Base-by-base conservation (phyloP, 2,797 vertebrate genomes). In the Sebastes goodei region DNA sequence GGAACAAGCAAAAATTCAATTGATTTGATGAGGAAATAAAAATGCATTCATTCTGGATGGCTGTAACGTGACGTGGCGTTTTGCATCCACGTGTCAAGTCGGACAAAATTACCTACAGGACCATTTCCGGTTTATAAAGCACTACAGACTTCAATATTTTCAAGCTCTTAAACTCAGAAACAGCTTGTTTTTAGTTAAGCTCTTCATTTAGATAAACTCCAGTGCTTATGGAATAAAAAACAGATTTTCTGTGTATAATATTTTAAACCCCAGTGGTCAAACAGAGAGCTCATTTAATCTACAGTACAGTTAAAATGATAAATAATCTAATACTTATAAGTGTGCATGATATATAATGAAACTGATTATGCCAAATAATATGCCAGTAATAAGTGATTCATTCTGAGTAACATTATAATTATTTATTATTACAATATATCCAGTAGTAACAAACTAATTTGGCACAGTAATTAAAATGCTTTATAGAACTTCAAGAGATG, bases 31-130 rank as follows among this genome's bases (percentile, higher is more conserved):
- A 6, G n/a, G 6, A 38, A 32, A 66, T 33, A 4, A 27, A 42
- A 14, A 30, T 2, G 2, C 4, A 7, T 53, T 60, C 7, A 35
- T 27, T 71, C 38, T 77, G 89, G 88, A 59, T 80, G 90, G 73
- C 29, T 67, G 20, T 78, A 75, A 76, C 17, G 84, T 94, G 94
- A 95, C 93, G 94, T 95, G 93, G 92, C 89, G 60, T 72, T 80
- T 85, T 61, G 74, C 79, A 81, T 83, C 57, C 55, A 30, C 12
- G 2, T 62, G 21, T 87, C 77, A 91, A 92, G 71, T 0, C 1
- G 6, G 5, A 66, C 14, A 8, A 67, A 86, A 10, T 67, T 2
- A 68, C 9, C 7, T 27, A 3, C 21, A 29, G 2, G 0, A 7
- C 1, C 1, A 62, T 49, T 86, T 89, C 89, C 86, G 61, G 84